Evolutionary conservation across 2,888 invertebrate species (phyloP).

Genomic region (Diploptera punctata): DNA sequence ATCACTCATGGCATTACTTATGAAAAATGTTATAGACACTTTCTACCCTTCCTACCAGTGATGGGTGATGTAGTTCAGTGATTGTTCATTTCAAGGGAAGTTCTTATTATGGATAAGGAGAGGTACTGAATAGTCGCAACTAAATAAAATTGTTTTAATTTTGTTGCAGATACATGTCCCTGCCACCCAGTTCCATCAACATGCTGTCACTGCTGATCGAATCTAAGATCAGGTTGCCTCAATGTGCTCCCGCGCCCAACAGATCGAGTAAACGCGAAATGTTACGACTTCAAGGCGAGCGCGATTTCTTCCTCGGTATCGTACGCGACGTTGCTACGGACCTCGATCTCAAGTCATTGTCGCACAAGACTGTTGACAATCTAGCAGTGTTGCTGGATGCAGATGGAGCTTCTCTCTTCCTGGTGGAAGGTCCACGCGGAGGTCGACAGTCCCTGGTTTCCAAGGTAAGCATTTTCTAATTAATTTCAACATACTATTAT

Average conservation of each 20-base stretch:
- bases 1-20: too few relatives aligned
- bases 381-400: constrained; percentile 57
- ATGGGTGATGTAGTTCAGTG: too few relatives aligned
- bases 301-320: constrained; percentile 60
- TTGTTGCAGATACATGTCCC: constrained; percentile 53
- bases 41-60: too few relatives aligned
- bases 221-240: constrained; percentile 58
- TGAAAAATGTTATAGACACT: too few relatives aligned
- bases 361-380: constrained; percentile 59
- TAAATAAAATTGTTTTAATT: too few relatives aligned
- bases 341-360: constrained; percentile 57
- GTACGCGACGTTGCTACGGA: constrained; percentile 62
- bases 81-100: too few relatives aligned
- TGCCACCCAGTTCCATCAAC: constrained; percentile 59
- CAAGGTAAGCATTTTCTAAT: constrained; percentile 48
- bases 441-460: constrained; percentile 57
- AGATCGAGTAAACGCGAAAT: constrained; percentile 55
- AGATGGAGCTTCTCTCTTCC: constrained; percentile 58
- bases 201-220: constrained; percentile 60
- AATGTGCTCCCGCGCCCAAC: constrained; percentile 56
- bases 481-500: too few relatives aligned
- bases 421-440: constrained; percentile 56
- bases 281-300: constrained; percentile 53
- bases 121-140: too few relatives aligned
- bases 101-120: too few relatives aligned